These are phyloP conservation scores for Oryzias dopingdopingensis DNA, from an alignment of 2,797 vertebrate species.

Conservation along the genomic window DNA sequence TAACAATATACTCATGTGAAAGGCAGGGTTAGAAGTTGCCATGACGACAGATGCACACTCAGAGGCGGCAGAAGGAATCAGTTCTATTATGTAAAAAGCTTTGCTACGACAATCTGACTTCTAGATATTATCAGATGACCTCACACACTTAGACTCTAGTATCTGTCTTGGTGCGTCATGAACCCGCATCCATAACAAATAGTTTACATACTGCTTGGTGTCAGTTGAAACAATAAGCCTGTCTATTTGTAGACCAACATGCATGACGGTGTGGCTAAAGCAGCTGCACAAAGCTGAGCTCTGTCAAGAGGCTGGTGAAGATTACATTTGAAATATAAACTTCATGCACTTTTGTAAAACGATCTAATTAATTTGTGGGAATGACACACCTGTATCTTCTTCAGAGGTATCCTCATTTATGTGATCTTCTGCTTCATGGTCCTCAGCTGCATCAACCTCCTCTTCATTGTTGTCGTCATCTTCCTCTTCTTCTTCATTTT, in stretches of 20 bases:
- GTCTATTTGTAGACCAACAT: constrained; percentile 63
- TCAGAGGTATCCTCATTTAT: constrained; percentile 1
- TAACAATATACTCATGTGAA: too few species aligned
- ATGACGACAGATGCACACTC: neutral
- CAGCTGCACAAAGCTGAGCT: constrained; percentile 1
- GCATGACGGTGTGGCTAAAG: constrained; percentile 26
- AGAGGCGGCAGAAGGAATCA: neutral
- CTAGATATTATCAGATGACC: neutral
- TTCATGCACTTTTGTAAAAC: neutral
- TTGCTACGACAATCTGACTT: neutral
- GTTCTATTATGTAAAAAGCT: neutral
- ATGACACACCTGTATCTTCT: constrained; percentile 30
- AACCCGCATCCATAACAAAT: constrained; percentile 14
- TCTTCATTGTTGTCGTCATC: neutral
- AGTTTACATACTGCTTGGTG: constrained; percentile 11
- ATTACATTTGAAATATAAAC: neutral
- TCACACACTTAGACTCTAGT: neutral
- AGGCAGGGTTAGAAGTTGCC: neutral
- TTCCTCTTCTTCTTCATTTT: neutral
- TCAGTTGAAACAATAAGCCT: constrained; percentile 47
- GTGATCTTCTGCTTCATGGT: constrained; percentile 1
- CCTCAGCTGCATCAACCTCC: neutral
- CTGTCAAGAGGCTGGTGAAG: neutral
- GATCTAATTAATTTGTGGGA: neutral
- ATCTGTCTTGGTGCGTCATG: constrained; percentile 3